Evolutionary conservation across 2,113 vertebrate genomes (phyloP).

Genomic region (Cynoglossus semilaevis): DNA sequence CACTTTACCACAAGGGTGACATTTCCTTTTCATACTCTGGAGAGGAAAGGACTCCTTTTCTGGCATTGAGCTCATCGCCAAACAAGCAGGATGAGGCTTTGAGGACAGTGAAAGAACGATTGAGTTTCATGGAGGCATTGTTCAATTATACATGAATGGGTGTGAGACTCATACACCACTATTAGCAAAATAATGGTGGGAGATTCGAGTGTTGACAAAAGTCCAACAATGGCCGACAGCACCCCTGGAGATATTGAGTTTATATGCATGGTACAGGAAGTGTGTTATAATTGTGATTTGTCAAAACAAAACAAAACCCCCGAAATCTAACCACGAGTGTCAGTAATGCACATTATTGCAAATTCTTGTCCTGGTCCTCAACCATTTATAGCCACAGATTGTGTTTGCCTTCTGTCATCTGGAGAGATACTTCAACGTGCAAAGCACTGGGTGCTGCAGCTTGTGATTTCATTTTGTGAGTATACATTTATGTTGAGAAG

Average conservation of each 20-base stretch:
- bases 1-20: too few relatives aligned
- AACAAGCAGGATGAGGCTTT: conserved; percentile 16
- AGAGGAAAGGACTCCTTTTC: conserved; percentile 27
- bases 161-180: conserved; percentile 29
- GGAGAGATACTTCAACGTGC: background rate
- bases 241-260: background rate
- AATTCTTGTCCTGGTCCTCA: too few relatives aligned
- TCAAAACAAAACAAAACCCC: too few relatives aligned
- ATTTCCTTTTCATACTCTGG: conserved; percentile 10
- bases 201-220: conserved; percentile 28
- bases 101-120: conserved; percentile 38
- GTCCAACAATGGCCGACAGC: background rate
- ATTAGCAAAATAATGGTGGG: conserved; percentile 40
- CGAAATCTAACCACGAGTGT: too few relatives aligned
- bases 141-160: conserved; percentile 59
- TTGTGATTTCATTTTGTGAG: background rate
- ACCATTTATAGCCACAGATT: background rate
- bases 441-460: background rate
- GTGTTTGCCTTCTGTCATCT: background rate
- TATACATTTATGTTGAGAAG: conserved; percentile 9
- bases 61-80: conserved; percentile 10
- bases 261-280: too few relatives aligned
- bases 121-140: conserved; percentile 58
- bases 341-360: too few relatives aligned
- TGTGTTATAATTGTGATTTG: too few relatives aligned